Percentiles rank a stretch among this genome's conserved stretches.
Conservation (phyloP, 2,888 invertebrate species). For the Agrochola circellaris region DNA sequence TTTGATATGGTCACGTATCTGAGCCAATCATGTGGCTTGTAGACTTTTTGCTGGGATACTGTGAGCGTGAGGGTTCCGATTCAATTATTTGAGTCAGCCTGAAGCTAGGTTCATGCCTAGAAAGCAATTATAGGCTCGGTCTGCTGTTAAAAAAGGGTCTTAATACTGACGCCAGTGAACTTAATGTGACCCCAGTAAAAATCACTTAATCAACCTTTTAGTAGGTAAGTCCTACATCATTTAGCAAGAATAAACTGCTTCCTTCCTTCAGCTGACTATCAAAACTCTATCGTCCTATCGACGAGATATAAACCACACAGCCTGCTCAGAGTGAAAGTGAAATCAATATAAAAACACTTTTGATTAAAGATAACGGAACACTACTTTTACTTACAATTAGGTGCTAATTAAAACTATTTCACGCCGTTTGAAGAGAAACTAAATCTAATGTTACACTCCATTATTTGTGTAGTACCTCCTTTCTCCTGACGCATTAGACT, state of each 20-base stretch:
- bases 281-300: neutral
- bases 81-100: neutral
- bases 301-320: neutral
- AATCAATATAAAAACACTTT: conserved; percentile 26
- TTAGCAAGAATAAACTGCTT: neutral
- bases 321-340: conserved; percentile 24
- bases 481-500: neutral
- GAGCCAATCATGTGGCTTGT: conserved; percentile 1
- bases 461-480: conserved; percentile 6
- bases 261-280: too few relatives aligned
- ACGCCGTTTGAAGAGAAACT: conserved; percentile 28
- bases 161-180: neutral
- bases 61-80: neutral
- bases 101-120: neutral
- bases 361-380: conserved; percentile 34
- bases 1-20: conserved; percentile 41
- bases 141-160: neutral
- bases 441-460: conserved; percentile 31
- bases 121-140: too few relatives aligned
- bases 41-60: neutral
- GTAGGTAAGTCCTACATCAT: neutral
- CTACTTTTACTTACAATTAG: conserved; percentile 33
- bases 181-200: too few relatives aligned
- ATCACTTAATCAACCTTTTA: neutral
- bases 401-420: conserved; percentile 40